Conservation (phyloP, 2,113 vertebrate species). For the Lycaon pictus region DNA sequence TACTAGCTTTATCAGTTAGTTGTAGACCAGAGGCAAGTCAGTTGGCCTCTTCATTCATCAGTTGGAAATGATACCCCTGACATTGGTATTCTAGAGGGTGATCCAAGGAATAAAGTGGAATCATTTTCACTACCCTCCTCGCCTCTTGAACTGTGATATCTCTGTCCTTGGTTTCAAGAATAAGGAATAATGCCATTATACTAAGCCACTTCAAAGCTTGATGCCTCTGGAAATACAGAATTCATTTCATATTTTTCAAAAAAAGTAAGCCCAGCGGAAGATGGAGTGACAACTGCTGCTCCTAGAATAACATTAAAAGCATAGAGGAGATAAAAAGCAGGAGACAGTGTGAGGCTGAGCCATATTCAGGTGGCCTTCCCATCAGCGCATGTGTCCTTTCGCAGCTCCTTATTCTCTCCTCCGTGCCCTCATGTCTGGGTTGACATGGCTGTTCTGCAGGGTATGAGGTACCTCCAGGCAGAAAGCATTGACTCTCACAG, state of each 20-base stretch:
- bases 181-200: neutral
- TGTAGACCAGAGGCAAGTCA: neutral
- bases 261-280: neutral
- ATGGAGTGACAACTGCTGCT: neutral
- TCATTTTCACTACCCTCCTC: neutral
- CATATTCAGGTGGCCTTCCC: neutral
- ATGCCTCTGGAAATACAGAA: neutral
- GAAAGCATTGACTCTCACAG: constrained; percentile 53
- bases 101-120: neutral
- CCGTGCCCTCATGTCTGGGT: neutral
- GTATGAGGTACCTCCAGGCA: constrained; percentile 30
- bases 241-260: constrained; percentile 8
- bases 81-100: neutral
- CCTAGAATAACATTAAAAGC: neutral
- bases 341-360: neutral
- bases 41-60: neutral
- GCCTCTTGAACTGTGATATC: neutral
- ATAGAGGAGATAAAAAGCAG: neutral
- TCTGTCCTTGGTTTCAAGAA: neutral
- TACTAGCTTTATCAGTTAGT: neutral
- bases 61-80: neutral
- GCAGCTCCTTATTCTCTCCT: neutral
- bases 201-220: neutral
- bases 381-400: neutral
- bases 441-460: neutral